phyloP scores from a whole-genome alignment of 2,797 vertebrate genomes.

The Pseudochromis fuscus region DNA sequence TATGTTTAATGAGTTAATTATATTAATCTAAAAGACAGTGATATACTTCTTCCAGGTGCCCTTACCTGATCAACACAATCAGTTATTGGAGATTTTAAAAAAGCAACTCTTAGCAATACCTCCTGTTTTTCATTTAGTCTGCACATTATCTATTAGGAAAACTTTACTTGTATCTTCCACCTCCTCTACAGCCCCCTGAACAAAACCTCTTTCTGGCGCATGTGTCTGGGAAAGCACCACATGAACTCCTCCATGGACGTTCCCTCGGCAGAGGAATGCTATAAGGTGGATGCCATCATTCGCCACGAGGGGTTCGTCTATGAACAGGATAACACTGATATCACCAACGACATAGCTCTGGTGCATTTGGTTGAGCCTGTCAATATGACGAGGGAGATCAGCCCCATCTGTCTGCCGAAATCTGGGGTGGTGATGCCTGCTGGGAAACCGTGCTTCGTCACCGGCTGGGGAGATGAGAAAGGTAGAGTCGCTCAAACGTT shows the following conservation, averaged over 20 bases:
- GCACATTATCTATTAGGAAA: neutral
- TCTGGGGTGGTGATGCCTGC: slow-evolving; percentile 64
- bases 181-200: slow-evolving; percentile 60
- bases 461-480: slow-evolving; percentile 84
- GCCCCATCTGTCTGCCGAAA: slow-evolving; percentile 81
- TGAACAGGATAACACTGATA: slow-evolving; percentile 69
- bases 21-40: neutral
- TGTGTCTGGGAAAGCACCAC: slow-evolving; percentile 85
- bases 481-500: slow-evolving; percentile 60
- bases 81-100: neutral
- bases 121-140: neutral
- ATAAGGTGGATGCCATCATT: slow-evolving; percentile 76
- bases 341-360: slow-evolving; percentile 81
- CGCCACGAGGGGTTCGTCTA: slow-evolving; percentile 79
- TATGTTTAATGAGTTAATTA: neutral
- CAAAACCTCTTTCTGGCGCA: slow-evolving; percentile 67
- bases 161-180: neutral
- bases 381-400: slow-evolving; percentile 77
- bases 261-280: slow-evolving; percentile 74
- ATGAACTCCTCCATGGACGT: slow-evolving; percentile 80
- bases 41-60: neutral
- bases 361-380: slow-evolving; percentile 78
- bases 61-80: neutral
- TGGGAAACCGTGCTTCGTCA: slow-evolving; percentile 80
- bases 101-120: neutral